Percentiles rank a stretch among this genome's conserved stretches.
These are phyloP conservation scores for Smittia sp. DNA, from an alignment of 2,888 invertebrate species.

Conservation along the genomic window DNA sequence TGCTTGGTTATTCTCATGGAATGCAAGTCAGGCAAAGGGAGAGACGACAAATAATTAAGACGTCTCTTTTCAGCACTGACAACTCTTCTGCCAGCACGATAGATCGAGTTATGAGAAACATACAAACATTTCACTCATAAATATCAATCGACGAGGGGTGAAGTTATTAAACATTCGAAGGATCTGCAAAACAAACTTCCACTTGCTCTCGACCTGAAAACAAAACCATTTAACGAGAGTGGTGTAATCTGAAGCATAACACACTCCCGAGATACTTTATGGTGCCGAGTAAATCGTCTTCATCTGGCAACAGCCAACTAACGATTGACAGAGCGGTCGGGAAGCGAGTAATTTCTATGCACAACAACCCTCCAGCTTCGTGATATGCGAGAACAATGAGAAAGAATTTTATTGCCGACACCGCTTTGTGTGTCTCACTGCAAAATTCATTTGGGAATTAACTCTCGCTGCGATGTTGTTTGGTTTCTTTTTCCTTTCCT, in stretches of 20 bases:
- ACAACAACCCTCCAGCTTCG: constrained; percentile 23
- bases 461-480: constrained; percentile 16
- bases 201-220: too few species aligned
- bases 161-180: neutral
- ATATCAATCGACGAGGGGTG: neutral
- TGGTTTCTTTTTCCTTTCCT: neutral
- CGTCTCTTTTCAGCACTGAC: too few species aligned
- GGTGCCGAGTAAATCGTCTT: neutral
- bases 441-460: constrained; percentile 38
- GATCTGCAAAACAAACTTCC: too few species aligned
- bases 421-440: constrained; percentile 21
- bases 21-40: neutral
- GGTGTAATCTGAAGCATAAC: constrained; percentile 10
- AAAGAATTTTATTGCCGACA: constrained; percentile 22
- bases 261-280: constrained; percentile 6
- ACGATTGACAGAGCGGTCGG: neutral
- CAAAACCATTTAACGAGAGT: constrained; percentile 33
- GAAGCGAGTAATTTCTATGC: constrained; percentile 15
- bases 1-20: neutral
- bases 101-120: too few species aligned
- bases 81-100: too few species aligned
- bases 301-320: neutral
- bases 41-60: constrained; percentile 12
- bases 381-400: constrained; percentile 18
- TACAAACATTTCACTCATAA: too few species aligned